A percentile compares a stretch with the other conserved stretches of the same genome.
phyloP scores from a whole-genome alignment of 2,113 vertebrate species.

The Boulengerochromis microlepis region DNA sequence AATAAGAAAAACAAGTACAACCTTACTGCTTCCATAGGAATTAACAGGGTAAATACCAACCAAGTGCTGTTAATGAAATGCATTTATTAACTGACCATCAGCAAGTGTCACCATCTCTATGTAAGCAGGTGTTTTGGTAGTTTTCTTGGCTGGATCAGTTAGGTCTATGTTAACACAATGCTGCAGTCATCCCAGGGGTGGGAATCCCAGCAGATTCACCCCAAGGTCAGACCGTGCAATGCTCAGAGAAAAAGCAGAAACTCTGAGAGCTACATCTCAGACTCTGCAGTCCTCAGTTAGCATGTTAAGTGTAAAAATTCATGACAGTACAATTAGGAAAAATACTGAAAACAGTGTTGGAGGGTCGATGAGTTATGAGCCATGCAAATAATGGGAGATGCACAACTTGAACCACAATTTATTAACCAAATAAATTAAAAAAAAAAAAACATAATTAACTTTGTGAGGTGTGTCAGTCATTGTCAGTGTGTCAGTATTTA shows the following conservation, averaged over 20 bases:
- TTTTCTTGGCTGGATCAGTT: not conserved
- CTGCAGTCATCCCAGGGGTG: not conserved
- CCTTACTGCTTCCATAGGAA: not conserved
- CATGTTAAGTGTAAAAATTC: not conserved
- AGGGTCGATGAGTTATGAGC: not conserved
- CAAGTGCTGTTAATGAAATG: not conserved
- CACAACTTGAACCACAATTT: not conserved
- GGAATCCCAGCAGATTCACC: not conserved
- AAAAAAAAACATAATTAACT: accelerated
- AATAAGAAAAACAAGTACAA: not conserved
- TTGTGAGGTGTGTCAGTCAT: not conserved
- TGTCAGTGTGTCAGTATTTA: not conserved
- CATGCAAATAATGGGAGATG: not conserved
- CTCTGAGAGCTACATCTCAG: not conserved
- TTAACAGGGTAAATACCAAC: not conserved
- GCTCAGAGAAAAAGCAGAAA: not conserved
- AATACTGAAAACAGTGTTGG: not conserved
- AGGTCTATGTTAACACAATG: not conserved
- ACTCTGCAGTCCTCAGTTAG: not conserved
- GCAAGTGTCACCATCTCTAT: not conserved
- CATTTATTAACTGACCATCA: not conserved
- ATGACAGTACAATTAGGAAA: not conserved
- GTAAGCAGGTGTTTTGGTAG: not conserved
- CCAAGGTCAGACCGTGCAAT: not conserved
- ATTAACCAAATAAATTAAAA: accelerated